These are phyloP conservation scores for Siniperca scherzeri DNA, from an alignment of 2,797 vertebrate genomes.

Conservation along the genomic window DNA sequence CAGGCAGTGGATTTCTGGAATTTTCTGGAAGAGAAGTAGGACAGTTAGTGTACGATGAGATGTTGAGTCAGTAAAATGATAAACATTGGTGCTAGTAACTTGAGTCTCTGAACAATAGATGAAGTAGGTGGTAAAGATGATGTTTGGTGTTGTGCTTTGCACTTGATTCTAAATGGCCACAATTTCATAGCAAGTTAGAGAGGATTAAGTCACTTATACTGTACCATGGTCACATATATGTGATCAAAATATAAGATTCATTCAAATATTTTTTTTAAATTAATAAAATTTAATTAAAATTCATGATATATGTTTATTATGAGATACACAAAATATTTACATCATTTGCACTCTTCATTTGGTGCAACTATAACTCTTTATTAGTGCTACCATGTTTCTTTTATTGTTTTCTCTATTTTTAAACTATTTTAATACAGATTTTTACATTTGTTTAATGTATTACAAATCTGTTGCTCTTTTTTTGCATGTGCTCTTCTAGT, in stretches of 20 bases:
- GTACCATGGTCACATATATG: not conserved
- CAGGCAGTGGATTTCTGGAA: not conserved
- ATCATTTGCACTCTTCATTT: not conserved
- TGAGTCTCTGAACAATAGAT: not conserved
- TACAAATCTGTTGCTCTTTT: not conserved
- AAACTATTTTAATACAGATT: not conserved
- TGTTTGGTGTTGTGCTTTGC: not conserved
- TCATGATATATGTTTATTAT: not conserved
- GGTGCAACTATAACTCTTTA: not conserved
- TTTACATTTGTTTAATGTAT: not conserved
- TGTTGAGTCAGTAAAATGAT: constrained; percentile 2
- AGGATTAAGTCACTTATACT: not conserved
- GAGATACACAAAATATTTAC: not conserved
- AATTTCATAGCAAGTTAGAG: not conserved
- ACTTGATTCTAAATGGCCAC: not conserved
- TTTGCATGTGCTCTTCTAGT: not conserved
- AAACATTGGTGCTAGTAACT: not conserved
- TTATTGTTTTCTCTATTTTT: not conserved
- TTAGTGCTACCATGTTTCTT: not conserved
- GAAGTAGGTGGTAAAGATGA: not conserved
- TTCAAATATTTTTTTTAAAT: not conserved
- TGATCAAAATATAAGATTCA: not conserved
- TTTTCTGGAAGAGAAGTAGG: not conserved
- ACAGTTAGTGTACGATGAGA: not conserved
- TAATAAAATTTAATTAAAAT: too few relatives aligned